Evolutionary conservation across 64 coral and sea anemone species (phyloP), one percentile per base, ranked within the genome.

Genomic region (Dendrophyllia cribrosa): DNA sequence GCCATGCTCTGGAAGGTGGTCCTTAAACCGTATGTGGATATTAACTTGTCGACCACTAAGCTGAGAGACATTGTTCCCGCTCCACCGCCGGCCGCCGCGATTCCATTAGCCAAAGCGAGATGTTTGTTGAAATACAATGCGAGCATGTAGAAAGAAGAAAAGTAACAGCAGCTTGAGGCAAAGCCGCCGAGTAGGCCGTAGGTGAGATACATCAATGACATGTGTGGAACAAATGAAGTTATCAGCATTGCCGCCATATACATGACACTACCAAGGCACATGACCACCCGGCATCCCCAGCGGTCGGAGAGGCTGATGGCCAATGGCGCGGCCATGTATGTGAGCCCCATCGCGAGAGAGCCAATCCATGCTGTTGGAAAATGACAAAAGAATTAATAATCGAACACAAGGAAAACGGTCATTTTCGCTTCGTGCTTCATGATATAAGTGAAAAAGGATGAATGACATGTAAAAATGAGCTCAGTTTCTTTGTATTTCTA

Each of bases 291-390:
- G 45, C 91, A 93, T 47, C 94, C 91, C 76, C 89, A 86, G 77
- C 91, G 91, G 56, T 85, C 65, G 19, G 91, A 93, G 22, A 99
- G 72, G 7, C 77, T 85, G 26, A 91, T 91, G 3, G 94, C 23
- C 9, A 99, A 72, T 16, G 97, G 94, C 25, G 83, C 94, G 3
- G 73, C 61, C 19, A 99, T 69, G 17, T 77, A 96, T 24, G 92
- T 93, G 21, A 99, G 11, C 13, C 97, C 97, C 82, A 99, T 84
- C 19, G 89, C 91, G 2, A 93, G 69, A 5, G 94, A 87, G 9
- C 94, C 94, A 61, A 99, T 93, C 97, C 97, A 99, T 51, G 97
- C 97, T 99, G 72, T 21, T n/a, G 55, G 47, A 44, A 72, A 87
- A 59, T 13, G 75, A 46, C 14, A 51, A 94, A 83, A 66, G 74